phyloP scores from a whole-genome alignment of 2,888 invertebrate genomes.

The Eupithecia pulchellata region DNA sequence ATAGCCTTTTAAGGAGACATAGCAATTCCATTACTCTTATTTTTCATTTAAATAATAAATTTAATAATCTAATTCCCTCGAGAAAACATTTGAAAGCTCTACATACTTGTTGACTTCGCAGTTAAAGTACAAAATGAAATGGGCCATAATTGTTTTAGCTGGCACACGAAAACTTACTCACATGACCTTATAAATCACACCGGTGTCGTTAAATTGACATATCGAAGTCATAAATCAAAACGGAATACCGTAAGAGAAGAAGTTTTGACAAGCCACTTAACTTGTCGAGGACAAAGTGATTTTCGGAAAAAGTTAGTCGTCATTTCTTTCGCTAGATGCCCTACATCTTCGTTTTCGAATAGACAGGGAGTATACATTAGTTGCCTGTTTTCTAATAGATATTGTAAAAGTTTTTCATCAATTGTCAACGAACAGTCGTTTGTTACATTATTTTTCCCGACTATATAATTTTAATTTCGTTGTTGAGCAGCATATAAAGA shows the following conservation, averaged over 20 bases:
- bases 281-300: slow-evolving; percentile 66
- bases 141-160: slow-evolving; percentile 18
- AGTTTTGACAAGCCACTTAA: slow-evolving; percentile 82
- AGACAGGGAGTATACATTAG: neutral
- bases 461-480: too few species aligned
- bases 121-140: slow-evolving; percentile 21
- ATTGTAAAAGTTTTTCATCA: neutral
- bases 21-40: neutral
- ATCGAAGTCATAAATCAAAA: slow-evolving; percentile 82
- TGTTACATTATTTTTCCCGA: too few species aligned
- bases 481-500: too few species aligned
- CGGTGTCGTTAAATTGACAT: slow-evolving; percentile 81
- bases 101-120: slow-evolving; percentile 28
- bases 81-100: slow-evolving; percentile 13
- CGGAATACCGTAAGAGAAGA: slow-evolving; percentile 74
- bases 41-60: neutral
- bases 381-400: neutral
- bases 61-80: neutral
- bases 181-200: slow-evolving; percentile 79
- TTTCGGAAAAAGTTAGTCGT: slow-evolving; percentile 61
- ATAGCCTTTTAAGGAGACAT: neutral
- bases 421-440: neutral
- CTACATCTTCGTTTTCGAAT: neutral
- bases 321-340: slow-evolving; percentile 14
- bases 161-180: slow-evolving; percentile 53